These are phyloP conservation scores for Stenurella melanura DNA, from an alignment of 2,888 invertebrate genomes.

Conservation along the genomic window DNA sequence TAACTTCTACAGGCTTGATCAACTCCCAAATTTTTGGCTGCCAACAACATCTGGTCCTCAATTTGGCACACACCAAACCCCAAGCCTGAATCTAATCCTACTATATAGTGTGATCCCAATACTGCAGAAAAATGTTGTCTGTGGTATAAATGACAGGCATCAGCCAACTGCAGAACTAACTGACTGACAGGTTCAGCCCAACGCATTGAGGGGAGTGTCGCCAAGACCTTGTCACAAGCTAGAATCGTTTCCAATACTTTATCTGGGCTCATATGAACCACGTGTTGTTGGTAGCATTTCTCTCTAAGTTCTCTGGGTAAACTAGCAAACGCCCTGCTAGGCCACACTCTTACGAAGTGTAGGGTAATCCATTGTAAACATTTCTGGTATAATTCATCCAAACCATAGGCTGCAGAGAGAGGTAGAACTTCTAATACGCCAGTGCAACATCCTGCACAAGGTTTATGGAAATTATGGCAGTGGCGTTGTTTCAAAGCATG, in stretches of 20 bases:
- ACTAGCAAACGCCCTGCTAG: conserved; percentile 90
- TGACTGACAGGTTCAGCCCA: conserved; percentile 90
- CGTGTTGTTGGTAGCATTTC: conserved; percentile 88
- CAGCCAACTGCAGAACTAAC: conserved; percentile 86
- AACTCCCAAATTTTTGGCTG: conserved; percentile 86
- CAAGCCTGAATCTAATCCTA: conserved; percentile 81
- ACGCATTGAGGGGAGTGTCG: conserved; percentile 84
- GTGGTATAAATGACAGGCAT: conserved; percentile 86
- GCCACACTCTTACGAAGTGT: conserved; percentile 92
- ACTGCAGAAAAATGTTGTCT: conserved; percentile 87
- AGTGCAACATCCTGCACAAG: conserved; percentile 90
- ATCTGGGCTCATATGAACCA: conserved; percentile 86
- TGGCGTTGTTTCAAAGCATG: conserved; percentile 86
- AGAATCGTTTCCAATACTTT: conserved; percentile 86
- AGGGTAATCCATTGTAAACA: conserved; percentile 88
- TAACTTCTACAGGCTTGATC: conserved; percentile 91
- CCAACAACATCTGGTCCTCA: conserved; percentile 86
- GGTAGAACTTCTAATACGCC: conserved; percentile 91
- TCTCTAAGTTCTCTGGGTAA: conserved; percentile 88
- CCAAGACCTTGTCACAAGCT: conserved; percentile 87
- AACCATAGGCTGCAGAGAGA: conserved; percentile 87
- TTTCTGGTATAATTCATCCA: conserved; percentile 91
- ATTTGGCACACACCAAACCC: conserved; percentile 85
- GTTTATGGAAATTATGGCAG: conserved; percentile 96
- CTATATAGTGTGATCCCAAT: conserved; percentile 73